Evolutionary conservation across 2,888 invertebrate species (phyloP), one percentile per base, ranked within the genome.

Genomic region (Stomorhina lunata): DNA sequence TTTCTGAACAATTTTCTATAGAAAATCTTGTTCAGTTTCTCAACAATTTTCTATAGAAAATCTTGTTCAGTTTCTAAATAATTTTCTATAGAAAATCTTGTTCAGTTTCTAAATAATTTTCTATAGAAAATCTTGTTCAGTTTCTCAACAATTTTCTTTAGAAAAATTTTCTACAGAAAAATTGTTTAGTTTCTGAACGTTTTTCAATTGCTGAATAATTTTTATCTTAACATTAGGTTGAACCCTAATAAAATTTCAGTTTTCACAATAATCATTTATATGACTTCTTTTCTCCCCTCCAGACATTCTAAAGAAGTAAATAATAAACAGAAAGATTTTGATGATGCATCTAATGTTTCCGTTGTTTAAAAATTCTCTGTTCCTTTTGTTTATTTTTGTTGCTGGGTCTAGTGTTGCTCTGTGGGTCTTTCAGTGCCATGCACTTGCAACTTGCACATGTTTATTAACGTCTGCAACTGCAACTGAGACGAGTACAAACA

Each of bases 331-430:
- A 78, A 79, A 79, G 75, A 82, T 79, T 82, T 75, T 79, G 82
- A 82, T 82, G 73, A 82, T 82, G 82, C 75, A 82, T 82, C 75
- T 79, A 82, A 82, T 82, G 75, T 82, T 82, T 82, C 79, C 82
- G 78, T 75, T 82, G 63, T 61, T 59, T 29, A 37, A 77, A 72
- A 37, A 37, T 20, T 34, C 9, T 25, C 27, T 43, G 29, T 29
- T 34, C 48, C 5, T 55, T 45, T 63, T 66, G 22, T 57, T 29
- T 57, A 40, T 57, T 57, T 17, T 22, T 71, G 10, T 55, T 55
- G 17, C 29, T 59, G 2, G 61, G 61, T 12, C 27, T 45, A 27
- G 37, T 55, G 68, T 69, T 61, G 59, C 32, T 32, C 57, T 71
- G 55, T 15, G 22, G 10, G 40, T 55, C 29, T 48, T 59, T 59